Conservation (phyloP, 2,797 vertebrate genomes). For the Platyrinchus mystaceus region DNA sequence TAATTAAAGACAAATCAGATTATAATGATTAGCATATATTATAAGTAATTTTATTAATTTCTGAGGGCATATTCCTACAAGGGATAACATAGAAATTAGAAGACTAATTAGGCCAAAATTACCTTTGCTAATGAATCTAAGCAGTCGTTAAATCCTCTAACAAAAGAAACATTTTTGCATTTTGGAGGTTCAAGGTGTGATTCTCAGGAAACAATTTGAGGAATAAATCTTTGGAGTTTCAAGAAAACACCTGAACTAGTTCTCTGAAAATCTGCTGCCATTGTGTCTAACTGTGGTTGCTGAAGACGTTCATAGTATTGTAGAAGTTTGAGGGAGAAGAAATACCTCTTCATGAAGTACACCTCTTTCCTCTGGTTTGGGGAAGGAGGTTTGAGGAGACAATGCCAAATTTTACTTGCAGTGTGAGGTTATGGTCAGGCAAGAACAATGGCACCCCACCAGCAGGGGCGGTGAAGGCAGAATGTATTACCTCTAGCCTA, state of each 20-base stretch:
- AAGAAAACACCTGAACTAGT: not conserved
- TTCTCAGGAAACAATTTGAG: not conserved
- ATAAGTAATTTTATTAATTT: constrained; percentile 72
- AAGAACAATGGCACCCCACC: rapidly evolving
- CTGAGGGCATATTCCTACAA: constrained; percentile 68
- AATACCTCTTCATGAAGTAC: not conserved
- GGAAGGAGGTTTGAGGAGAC: not conserved
- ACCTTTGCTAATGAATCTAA: constrained; percentile 72
- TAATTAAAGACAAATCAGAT: constrained; percentile 75
- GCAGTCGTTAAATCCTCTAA: constrained; percentile 55
- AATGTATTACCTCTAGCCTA: not conserved
- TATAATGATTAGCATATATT: constrained; percentile 74
- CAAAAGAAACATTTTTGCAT: not conserved
- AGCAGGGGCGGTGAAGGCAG: rapidly evolving
- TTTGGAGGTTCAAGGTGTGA: not conserved
- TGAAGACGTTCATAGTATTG: not conserved
- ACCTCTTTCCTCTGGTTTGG: not conserved
- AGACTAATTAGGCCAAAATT: constrained; percentile 73
- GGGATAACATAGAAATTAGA: constrained; percentile 68
- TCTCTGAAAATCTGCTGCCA: not conserved
- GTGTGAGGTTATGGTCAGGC: not conserved
- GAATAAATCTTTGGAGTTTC: not conserved
- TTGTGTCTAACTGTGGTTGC: not conserved
- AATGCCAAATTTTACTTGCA: not conserved
- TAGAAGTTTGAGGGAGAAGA: not conserved